Evolutionary conservation across 2,113 vertebrate genomes (phyloP), one percentile per base, ranked within the genome.

Genomic region (Saimiri boliviensis): DNA sequence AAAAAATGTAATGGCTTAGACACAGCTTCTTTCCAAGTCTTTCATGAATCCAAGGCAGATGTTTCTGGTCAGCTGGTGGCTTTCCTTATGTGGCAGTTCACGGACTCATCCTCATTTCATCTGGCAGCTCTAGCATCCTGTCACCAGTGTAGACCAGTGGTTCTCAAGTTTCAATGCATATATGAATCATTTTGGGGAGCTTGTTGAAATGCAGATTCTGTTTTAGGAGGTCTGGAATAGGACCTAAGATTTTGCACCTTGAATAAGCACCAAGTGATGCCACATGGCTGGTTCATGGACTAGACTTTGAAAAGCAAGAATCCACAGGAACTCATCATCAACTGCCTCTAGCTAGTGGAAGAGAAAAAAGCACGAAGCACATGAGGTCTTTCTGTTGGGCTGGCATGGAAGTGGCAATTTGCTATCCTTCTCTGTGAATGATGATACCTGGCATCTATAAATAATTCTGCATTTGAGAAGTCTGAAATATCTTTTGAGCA

Each of bases 81-180:
- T 86, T 89, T 97, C 30, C 7, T 95, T 76, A 68, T 32, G 37
- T 54, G 58, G 87, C 42, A 80, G 12, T 93, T 84, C 60, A 84
- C 25, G 73, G 91, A 74, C 54, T 88, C 77, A 5, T 45, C 25
- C 25, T 47, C 17, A 68, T 95, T 87, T 84, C 49, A 87, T 74
- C 56, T 82, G 80, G 13, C 27, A 66, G 11, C n/a, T 56, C 5
- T 60, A 74, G 63, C 1, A 35, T 95, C 19, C 25, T 90, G 20
- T 17, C 25, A 47, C 58, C 32, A 52, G 19, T 56, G 40, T 94
- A 86, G 70, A 71, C 19, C 21, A 16, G 30, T 21, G 8, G 6
- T 20, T 83, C 82, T 90, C 58, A 35, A 86, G 76, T 16, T 37
- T 45, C 73, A 68, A n/a, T 32, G 37, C 3, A 1, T 56, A 8